Percentiles rank a stretch among this genome's conserved stretches.
Evolutionary conservation across 2,797 vertebrate genomes (phyloP).

Genomic region (Coilia nasus): DNA sequence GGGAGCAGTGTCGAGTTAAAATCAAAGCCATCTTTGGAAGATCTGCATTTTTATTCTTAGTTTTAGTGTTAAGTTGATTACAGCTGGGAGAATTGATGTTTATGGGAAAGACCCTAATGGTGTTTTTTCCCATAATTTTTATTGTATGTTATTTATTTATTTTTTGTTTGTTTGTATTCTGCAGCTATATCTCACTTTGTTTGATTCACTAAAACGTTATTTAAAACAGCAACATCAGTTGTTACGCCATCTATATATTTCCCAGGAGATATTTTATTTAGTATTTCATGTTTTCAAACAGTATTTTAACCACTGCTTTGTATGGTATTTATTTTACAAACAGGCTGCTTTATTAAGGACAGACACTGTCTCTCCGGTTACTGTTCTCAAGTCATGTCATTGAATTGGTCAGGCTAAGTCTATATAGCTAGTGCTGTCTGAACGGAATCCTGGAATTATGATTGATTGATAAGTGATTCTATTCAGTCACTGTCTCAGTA

Average conservation of each 20-base stretch:
- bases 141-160: neutral
- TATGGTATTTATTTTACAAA: no score
- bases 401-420: no score
- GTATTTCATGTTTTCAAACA: neutral
- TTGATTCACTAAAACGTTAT: neutral
- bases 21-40: neutral
- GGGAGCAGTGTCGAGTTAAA: neutral
- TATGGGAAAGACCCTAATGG: neutral
- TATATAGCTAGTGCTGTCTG: no score
- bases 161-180: neutral
- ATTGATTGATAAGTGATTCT: no score
- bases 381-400: no score
- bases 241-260: neutral
- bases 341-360: no score
- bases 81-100: neutral
- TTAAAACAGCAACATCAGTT: neutral
- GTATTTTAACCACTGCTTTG: no score
- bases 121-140: neutral
- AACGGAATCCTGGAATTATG: no score
- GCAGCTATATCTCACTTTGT: neutral
- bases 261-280: neutral
- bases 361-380: no score
- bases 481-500: no score
- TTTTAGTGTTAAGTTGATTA: neutral
- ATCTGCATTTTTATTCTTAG: neutral